These are phyloP conservation scores for Plecturocebus donacophilus DNA, from an alignment of 2,113 vertebrate genomes.

Conservation along the genomic window DNA sequence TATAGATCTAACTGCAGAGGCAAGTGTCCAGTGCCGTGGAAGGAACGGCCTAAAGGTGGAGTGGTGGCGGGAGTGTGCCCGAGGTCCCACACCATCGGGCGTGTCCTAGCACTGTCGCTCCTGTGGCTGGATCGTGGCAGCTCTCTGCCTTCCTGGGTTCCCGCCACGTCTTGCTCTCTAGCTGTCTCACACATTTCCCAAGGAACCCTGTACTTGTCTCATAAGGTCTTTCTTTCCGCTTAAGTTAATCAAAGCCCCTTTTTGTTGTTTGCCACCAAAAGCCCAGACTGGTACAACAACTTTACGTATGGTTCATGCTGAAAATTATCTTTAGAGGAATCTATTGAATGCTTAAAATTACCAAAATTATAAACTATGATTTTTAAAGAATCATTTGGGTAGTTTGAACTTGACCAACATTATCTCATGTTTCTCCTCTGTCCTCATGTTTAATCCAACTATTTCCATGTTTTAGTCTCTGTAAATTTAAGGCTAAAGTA, in stretches of 20 bases:
- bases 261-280: not conserved
- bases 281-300: not conserved
- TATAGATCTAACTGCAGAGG: not conserved
- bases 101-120: not conserved
- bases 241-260: not conserved
- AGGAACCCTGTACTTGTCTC: not conserved
- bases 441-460: not conserved
- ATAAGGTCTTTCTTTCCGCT: not conserved
- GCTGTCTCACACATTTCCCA: not conserved
- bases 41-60: not conserved
- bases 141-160: not conserved
- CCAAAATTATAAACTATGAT: not conserved
- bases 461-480: not conserved
- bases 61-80: not conserved
- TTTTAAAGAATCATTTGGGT: not conserved
- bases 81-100: fast-evolving
- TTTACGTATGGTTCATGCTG: not conserved
- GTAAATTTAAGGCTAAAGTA: not conserved
- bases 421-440: not conserved
- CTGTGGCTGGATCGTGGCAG: not conserved
- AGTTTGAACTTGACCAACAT: not conserved
- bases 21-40: not conserved
- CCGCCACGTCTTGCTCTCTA: not conserved
- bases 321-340: not conserved
- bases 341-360: not conserved